Conservation (phyloP, 1,140 invertebrate genomes). For the Aphis craccivora region DNA sequence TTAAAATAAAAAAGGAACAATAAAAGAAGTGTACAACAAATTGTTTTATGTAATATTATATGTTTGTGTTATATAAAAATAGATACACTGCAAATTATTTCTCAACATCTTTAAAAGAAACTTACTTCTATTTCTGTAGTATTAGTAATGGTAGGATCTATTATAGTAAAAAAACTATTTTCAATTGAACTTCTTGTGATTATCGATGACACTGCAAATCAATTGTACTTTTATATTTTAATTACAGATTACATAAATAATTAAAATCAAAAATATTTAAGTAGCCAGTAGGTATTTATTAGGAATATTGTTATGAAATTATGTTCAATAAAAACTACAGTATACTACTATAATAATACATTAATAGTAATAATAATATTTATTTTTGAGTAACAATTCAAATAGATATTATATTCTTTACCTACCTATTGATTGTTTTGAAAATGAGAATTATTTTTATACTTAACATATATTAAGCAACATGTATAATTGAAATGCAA, state of each 20-base stretch:
- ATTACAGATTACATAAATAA: background rate
- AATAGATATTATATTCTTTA: background rate
- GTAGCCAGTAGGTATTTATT: background rate
- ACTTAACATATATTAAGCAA: background rate
- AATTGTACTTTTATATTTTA: background rate
- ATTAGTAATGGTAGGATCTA: background rate
- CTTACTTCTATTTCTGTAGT: constrained; percentile 38
- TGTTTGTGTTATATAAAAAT: background rate
- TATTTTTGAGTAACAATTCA: background rate
- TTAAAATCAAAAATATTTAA: background rate
- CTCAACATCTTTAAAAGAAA: background rate
- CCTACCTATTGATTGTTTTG: too few species aligned
- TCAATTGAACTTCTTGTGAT: background rate
- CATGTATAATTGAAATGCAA: background rate
- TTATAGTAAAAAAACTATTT: background rate
- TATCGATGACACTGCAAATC: background rate
- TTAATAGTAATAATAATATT: background rate
- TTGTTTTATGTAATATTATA: background rate
- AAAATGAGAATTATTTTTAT: too few species aligned
- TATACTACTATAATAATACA: background rate
- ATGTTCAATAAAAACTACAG: background rate
- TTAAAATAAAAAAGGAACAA: background rate
- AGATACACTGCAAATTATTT: background rate
- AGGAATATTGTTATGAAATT: background rate
- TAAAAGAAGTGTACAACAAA: background rate